Base-by-base conservation (phyloP, 2,113 vertebrate genomes). In the Tachysurus fulvidraco region DNA sequence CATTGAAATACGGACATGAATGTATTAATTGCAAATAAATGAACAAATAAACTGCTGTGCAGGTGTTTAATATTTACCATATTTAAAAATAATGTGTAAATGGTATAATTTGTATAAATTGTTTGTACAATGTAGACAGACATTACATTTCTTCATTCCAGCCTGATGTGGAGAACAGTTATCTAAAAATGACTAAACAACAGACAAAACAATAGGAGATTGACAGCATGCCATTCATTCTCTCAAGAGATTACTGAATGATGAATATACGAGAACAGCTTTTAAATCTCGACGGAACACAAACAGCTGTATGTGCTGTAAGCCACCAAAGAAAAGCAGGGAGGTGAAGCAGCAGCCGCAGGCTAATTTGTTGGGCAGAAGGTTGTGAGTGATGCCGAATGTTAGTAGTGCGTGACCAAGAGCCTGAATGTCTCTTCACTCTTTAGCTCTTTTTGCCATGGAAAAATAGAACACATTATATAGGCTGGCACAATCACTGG, bases 261-360 rank as follows among this genome's bases (percentile, higher is more conserved):
- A 57, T 36, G 55, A 69, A 54, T 65, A 44, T 25, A 81, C 23
- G 19, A 14, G 79, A 36, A 44, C 28, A 80, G 44, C 55, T 7
- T 28, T 78, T 74, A 46, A 17, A 59, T 9, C 46, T 62, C 4
- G 25, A 21, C 13, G 11, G 14, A 50, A 21, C 12, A 52, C 67
- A 67, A 57, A n/a, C 80, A 86, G 59, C 60, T 88, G 46, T 30
- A 50, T n/a, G 9, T 73, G 28, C 19, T 16, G 21, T 41, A 55
- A 81, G 71, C 55, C 30, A 82, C 50, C 67, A 85, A 57, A 64
- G 46, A 67, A 67, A 79, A 79, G 84, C 36, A 57, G 54, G 36
- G 50, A 57, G 67, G 55, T 44, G 59, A 74, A 86, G 81, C 64
- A 65, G 85, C 82, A 59, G 19, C 83, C 25, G 67, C 12, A 83